Evolutionary conservation across 2,113 vertebrate species (phyloP).

Genomic region (Campylomormyrus numenius): DNA sequence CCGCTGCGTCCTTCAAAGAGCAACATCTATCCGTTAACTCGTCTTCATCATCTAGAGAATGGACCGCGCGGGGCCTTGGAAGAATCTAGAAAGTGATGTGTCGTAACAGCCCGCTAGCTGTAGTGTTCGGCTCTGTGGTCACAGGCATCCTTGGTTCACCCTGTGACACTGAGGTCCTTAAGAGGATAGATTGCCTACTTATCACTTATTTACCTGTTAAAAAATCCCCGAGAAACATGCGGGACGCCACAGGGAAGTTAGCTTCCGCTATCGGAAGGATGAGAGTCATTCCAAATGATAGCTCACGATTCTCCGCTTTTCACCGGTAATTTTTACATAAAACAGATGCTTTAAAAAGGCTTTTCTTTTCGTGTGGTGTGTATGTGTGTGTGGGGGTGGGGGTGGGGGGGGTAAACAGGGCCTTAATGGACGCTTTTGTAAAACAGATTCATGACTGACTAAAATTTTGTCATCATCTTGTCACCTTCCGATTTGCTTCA

Average conservation of each 20-base stretch:
- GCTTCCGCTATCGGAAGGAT: slow-evolving; percentile 55
- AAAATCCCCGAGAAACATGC: slow-evolving; percentile 48
- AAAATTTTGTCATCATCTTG: slow-evolving; percentile 6
- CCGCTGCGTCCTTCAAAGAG: slow-evolving; percentile 42
- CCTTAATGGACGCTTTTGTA: slow-evolving; percentile 41
- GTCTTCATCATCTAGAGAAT: slow-evolving; percentile 9
- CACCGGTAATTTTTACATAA: slow-evolving; percentile 45
- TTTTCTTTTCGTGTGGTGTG: slow-evolving; percentile 34
- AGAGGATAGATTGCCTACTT: slow-evolving; percentile 56
- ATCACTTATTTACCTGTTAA: slow-evolving; percentile 34
- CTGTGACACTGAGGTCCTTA: slow-evolving; percentile 49
- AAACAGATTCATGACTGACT: slow-evolving; percentile 25
- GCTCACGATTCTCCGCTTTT: slow-evolving; percentile 57
- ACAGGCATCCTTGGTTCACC: slow-evolving; percentile 33
- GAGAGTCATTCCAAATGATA: slow-evolving; percentile 59
- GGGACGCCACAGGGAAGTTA: slow-evolving; percentile 51
- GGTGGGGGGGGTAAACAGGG: slow-evolving; percentile 38
- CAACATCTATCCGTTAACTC: slow-evolving; percentile 45
- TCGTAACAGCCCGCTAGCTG: slow-evolving; percentile 24
- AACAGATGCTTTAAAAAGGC: slow-evolving; percentile 49
- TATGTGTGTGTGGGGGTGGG: no score
- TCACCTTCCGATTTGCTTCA: background rate
- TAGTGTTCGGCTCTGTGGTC: background rate
- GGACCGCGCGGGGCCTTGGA: slow-evolving; percentile 23
- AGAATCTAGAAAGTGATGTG: slow-evolving; percentile 48